Conservation (phyloP, 2,113 vertebrate species). For the Gorsachius goisagi region DNA sequence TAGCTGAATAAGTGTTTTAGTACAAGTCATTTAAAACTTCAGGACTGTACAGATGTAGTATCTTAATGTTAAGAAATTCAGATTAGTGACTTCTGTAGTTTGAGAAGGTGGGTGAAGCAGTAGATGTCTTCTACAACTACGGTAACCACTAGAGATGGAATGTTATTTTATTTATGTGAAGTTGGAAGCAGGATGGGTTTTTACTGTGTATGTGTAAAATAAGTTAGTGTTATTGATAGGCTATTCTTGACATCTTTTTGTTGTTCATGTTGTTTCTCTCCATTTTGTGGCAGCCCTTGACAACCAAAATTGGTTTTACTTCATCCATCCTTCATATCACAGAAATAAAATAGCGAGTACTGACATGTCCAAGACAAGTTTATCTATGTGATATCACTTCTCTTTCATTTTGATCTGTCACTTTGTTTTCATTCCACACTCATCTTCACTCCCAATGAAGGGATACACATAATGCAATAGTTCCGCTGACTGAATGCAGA, state of each 20-base stretch:
- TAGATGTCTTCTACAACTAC: constrained; percentile 44
- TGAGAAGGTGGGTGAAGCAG: constrained; percentile 2
- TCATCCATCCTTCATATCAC: constrained; percentile 60
- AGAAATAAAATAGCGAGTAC: constrained; percentile 37
- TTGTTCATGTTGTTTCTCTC: constrained; percentile 38
- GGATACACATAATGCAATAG: neutral
- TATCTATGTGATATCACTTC: constrained; percentile 42
- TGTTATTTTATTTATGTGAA: constrained; percentile 57
- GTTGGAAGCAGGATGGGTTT: constrained; percentile 41
- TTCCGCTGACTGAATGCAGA: neutral
- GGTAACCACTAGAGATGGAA: constrained; percentile 43
- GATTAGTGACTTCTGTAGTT: neutral
- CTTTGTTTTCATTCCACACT: constrained; percentile 46
- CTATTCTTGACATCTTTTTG: constrained; percentile 60
- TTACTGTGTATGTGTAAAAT: constrained; percentile 53
- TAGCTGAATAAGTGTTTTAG: neutral
- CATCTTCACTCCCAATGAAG: constrained; percentile 8
- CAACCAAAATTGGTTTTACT: constrained; percentile 68
- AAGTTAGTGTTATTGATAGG: constrained; percentile 69
- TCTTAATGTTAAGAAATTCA: constrained; percentile 13
- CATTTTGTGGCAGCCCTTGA: constrained; percentile 62
- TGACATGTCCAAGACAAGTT: constrained; percentile 61
- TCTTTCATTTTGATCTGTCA: constrained; percentile 53
- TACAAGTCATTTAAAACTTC: constrained; percentile 56
- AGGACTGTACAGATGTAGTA: neutral